A percentile compares a stretch with the other conserved stretches of the same genome.
These are phyloP conservation scores for Typhlichthys subterraneus DNA, from an alignment of 2,797 vertebrate genomes.

Conservation along the genomic window DNA sequence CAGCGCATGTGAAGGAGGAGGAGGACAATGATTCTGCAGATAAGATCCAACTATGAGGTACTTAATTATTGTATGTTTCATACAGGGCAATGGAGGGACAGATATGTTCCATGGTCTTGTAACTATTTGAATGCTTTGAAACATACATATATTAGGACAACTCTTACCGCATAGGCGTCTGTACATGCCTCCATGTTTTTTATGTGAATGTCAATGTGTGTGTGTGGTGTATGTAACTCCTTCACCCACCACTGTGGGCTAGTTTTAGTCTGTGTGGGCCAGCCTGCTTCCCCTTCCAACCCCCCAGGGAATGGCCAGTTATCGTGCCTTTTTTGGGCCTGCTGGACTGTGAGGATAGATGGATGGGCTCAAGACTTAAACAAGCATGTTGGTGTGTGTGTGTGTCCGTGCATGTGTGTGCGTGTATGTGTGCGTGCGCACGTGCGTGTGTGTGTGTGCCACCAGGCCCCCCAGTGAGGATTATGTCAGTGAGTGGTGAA, in stretches of 20 bases:
- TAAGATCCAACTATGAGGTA: neutral
- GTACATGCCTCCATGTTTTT: neutral
- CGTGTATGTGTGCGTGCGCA: neutral
- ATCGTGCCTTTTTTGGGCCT: slow-evolving; percentile 50
- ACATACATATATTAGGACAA: neutral
- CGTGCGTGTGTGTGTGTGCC: slow-evolving; percentile 27
- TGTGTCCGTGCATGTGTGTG: slow-evolving; percentile 15
- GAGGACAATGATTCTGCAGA: neutral
- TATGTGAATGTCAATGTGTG: neutral
- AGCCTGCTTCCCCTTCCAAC: neutral
- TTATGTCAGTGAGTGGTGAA: slow-evolving; percentile 49
- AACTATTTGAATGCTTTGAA: no score
- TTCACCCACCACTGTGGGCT: slow-evolving; percentile 8
- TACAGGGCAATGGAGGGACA: neutral
- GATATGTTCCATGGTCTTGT: neutral
- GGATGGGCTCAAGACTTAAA: slow-evolving; percentile 19
- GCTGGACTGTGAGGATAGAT: slow-evolving; percentile 19
- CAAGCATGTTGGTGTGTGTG: neutral
- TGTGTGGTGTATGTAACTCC: slow-evolving; percentile 3
- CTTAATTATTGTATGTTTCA: neutral
- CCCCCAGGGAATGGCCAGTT: slow-evolving; percentile 12
- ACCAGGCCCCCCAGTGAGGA: slow-evolving; percentile 44
- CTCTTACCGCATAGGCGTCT: neutral
- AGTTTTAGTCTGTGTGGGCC: slow-evolving; percentile 26
- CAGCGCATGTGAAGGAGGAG: slow-evolving; percentile 14